Base-by-base conservation (phyloP, 2,888 invertebrate genomes). In the Lasioglossum vierecki region DNA sequence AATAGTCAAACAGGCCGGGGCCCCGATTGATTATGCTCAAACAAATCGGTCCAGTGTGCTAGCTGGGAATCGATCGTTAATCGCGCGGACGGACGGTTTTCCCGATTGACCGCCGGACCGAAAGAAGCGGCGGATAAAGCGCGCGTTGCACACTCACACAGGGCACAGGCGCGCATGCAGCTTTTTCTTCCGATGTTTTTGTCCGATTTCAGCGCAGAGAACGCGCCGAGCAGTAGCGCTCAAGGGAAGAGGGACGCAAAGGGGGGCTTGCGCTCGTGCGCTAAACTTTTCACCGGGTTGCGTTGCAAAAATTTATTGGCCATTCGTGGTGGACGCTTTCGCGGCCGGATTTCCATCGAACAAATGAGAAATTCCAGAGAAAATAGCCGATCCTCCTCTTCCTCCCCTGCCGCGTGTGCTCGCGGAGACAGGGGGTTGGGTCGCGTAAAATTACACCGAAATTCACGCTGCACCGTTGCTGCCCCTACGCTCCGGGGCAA, bases 311-410 rank as follows among this genome's bases (percentile, higher is more conserved):
- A 75, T 84, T 84, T 66, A 78, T 78, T 30, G 77, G 70, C 66
- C 30, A 22, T 22, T 18, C 53, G 60, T 9, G 49, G 49, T 57
- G 57, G 53, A 30, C 63, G 72, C 53, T 72, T 72, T 57, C 60
- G 44, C 71, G 57, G 15, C 66, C 44, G 68, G 76, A 79, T 83
- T 87, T 77, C 70, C 79, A 82, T 76, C 79, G 71, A 49, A 80
- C 73, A 88, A 86, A 88, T 79, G 88, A 88, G 88, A 86, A 88
- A 88, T 88, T 88, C 86, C 86, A 77, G 76, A 76, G 81, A 76
- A 88, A 83, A 78, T 77, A 63, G 63, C 9, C 26, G 46, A 35
- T 35, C 22, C 30, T 5, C n/a, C n/a, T 57, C 9, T 3, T 22
- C 57, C 9, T 9, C 49, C 30, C 18, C 2, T 35, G 3, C 11